phyloP scores from a whole-genome alignment of 1,140 invertebrate species.

The Metopolophium dirhodum region DNA sequence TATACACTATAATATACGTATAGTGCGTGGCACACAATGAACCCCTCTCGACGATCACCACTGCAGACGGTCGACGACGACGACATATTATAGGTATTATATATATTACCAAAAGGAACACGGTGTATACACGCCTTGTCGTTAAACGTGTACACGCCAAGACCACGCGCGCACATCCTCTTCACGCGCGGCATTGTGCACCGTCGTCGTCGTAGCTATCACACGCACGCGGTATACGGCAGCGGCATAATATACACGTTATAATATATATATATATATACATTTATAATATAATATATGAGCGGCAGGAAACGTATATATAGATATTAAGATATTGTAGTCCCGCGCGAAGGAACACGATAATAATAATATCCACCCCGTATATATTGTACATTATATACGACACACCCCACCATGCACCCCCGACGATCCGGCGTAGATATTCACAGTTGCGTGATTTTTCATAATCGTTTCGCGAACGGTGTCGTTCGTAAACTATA shows the following conservation, averaged over 20 bases:
- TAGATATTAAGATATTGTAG: background rate
- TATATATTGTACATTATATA: background rate
- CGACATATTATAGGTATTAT: background rate
- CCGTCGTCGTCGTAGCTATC: background rate
- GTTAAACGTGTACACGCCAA: slow-evolving; percentile 51
- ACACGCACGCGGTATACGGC: background rate
- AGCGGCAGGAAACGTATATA: slow-evolving; percentile 32
- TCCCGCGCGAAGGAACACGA: background rate
- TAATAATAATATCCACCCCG: background rate
- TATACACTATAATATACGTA: slow-evolving; percentile 10
- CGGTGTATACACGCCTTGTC: slow-evolving; percentile 22
- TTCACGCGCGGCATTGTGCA: slow-evolving; percentile 42
- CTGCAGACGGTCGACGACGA: slow-evolving; percentile 9
- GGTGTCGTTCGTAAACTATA: background rate
- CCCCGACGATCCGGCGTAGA: background rate
- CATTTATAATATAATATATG: background rate
- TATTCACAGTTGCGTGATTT: slow-evolving; percentile 33
- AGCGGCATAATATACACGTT: background rate
- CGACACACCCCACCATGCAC: background rate
- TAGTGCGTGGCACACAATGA: slow-evolving; percentile 4
- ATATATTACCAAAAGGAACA: slow-evolving; percentile 10
- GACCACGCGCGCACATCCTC: slow-evolving; percentile 38
- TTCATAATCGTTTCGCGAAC: slow-evolving; percentile 22
- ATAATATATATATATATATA: background rate
- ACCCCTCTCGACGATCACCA: slow-evolving; percentile 16